Percentiles rank a stretch among this genome's conserved stretches.
These are phyloP conservation scores for Archaeoteleia sp. DNA, from an alignment of 2,888 invertebrate species.

Conservation along the genomic window DNA sequence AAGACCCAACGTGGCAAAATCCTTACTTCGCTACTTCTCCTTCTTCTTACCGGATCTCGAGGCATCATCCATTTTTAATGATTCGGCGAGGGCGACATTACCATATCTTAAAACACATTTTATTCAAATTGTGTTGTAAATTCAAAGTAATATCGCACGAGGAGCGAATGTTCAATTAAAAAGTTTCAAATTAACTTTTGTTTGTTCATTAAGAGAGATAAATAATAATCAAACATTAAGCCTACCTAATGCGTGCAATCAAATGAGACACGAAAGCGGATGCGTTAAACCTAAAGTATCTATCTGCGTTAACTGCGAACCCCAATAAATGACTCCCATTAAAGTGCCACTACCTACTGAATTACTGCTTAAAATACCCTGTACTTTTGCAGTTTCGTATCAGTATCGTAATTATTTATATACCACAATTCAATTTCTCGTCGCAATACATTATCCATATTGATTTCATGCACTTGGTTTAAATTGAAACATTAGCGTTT, in stretches of 20 bases:
- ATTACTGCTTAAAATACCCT: conserved; percentile 22
- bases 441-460: too few species aligned
- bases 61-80: conserved; percentile 11
- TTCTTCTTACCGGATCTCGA: neutral
- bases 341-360: conserved; percentile 28
- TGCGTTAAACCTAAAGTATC: conserved; percentile 28
- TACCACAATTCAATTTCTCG: too few species aligned
- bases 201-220: too few species aligned
- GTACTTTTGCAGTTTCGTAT: conserved; percentile 13
- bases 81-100: neutral
- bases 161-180: too few species aligned
- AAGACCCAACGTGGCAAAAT: conserved; percentile 11
- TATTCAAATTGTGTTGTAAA: neutral
- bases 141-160: too few species aligned
- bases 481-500: too few species aligned
- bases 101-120: neutral
- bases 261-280: conserved; percentile 30
- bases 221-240: conserved; percentile 1
- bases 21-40: neutral
- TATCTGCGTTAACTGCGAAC: conserved; percentile 33
- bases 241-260: conserved; percentile 18
- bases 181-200: neutral
- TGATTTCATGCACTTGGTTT: too few species aligned
- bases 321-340: conserved; percentile 39
- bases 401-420: too few species aligned